phyloP scores from a whole-genome alignment of 2,113 vertebrate genomes.

The Leuciscus idus region DNA sequence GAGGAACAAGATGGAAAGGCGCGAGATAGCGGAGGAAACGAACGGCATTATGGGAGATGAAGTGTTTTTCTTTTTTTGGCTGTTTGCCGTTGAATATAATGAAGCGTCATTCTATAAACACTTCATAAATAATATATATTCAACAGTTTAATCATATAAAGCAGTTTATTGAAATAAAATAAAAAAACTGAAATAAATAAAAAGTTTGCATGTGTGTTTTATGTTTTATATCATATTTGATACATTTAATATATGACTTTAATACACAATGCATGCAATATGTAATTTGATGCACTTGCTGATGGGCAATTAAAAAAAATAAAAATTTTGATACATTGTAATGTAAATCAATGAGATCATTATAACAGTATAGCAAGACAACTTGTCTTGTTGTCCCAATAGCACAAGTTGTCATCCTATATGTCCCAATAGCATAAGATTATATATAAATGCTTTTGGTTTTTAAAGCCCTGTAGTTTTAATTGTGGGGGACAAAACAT shows the following conservation, averaged over 20 bases:
- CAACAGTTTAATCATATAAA: background rate
- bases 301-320: too few species aligned
- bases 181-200: too few species aligned
- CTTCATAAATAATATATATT: background rate
- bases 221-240: background rate
- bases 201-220: background rate
- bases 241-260: background rate
- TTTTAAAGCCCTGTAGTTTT: too few species aligned
- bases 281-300: background rate
- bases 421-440: too few species aligned
- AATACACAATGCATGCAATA: background rate
- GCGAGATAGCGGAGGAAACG: slow-evolving; percentile 75
- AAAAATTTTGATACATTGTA: too few species aligned
- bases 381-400: background rate
- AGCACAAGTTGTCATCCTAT: too few species aligned
- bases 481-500: too few species aligned
- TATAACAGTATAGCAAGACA: background rate
- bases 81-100: background rate
- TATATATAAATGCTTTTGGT: too few species aligned
- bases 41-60: slow-evolving; percentile 73
- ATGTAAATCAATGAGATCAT: too few species aligned
- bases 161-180: background rate
- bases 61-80: slow-evolving; percentile 45
- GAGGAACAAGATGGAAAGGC: slow-evolving; percentile 79
- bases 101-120: background rate